phyloP scores from a whole-genome alignment of 2,888 invertebrate genomes.

The Drosophila tanythrix region DNA sequence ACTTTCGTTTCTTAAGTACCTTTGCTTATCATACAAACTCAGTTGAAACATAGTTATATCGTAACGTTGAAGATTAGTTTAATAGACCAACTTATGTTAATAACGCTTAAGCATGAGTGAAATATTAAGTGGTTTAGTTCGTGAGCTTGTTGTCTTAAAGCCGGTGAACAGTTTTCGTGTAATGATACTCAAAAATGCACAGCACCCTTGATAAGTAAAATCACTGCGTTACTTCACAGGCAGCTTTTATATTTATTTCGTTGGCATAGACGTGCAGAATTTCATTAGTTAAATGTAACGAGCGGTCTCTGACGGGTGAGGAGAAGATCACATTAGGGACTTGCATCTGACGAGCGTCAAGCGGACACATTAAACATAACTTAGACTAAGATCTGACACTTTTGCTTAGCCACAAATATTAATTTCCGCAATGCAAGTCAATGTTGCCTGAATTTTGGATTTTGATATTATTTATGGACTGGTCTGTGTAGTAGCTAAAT shows the following conservation, averaged over 20 bases:
- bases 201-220: slow-evolving; percentile 6
- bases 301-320: slow-evolving; percentile 9
- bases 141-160: background rate
- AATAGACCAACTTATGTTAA: background rate
- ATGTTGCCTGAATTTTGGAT: background rate
- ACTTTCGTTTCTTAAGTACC: background rate
- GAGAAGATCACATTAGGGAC: background rate
- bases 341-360: slow-evolving; percentile 16
- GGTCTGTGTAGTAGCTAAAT: background rate
- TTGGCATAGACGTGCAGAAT: slow-evolving; percentile 10
- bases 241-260: slow-evolving; percentile 2
- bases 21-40: background rate
- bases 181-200: background rate
- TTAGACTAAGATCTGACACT: slow-evolving; percentile 14
- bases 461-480: background rate
- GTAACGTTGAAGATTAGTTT: background rate
- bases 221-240: background rate
- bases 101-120: background rate
- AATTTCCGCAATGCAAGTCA: slow-evolving; percentile 21
- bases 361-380: slow-evolving; percentile 22
- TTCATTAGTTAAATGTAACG: slow-evolving; percentile 62
- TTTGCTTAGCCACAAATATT: slow-evolving; percentile 15
- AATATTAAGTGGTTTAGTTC: background rate
- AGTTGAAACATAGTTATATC: background rate
- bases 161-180: background rate